Evolutionary conservation across 2,797 vertebrate genomes (phyloP), one percentile per base, ranked within the genome.

Genomic region (Macroramphosus scolopax): DNA sequence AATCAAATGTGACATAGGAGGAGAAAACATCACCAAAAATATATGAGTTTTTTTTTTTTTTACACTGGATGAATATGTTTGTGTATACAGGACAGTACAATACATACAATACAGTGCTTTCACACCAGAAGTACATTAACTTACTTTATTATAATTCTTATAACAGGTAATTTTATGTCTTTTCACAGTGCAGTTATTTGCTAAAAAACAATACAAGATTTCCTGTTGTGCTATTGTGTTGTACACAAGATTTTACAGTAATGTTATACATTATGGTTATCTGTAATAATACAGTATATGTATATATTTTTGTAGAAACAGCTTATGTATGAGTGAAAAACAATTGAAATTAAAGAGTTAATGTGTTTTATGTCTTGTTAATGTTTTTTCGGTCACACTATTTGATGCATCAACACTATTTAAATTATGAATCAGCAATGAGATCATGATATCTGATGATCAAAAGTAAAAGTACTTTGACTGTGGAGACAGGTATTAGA

Each of bases 11-110:
- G 17, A 39, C 5, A 34, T n/a, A n/a, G n/a, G n/a, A 13, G 2
- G 22, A 37, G 3, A 29, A 42, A 41, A 39, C 8, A 22, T 22
- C 3, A 3, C 3, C 20, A 22, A 22, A 22, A 6, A 22, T 6
- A 6, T 22, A 22, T 22, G 20, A 22, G 6, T 22, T 22, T 22
- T 22, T 22, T 22, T 22, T 22, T 22, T 22, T 84, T 69, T 80
- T 70, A 88, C 86, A 89, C 86, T 88, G 85, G 85, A 88, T 75
- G 57, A 22, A 64, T 81, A 66, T 68, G 47, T 59, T 46, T 36
- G 31, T 67, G 20, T 13, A 51, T 12, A 51, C n/a, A 54, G 24
- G 31, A 46, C 17, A 39, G 12, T 3, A 22, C 3, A 22, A 3
- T 22, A 22, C 3, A n/a, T 11, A 29, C 2, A 10, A 29, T 10